Evolutionary conservation across 1,140 invertebrate genomes (phyloP), one percentile per base, ranked within the genome.

Genomic region (Megathymus violae): DNA sequence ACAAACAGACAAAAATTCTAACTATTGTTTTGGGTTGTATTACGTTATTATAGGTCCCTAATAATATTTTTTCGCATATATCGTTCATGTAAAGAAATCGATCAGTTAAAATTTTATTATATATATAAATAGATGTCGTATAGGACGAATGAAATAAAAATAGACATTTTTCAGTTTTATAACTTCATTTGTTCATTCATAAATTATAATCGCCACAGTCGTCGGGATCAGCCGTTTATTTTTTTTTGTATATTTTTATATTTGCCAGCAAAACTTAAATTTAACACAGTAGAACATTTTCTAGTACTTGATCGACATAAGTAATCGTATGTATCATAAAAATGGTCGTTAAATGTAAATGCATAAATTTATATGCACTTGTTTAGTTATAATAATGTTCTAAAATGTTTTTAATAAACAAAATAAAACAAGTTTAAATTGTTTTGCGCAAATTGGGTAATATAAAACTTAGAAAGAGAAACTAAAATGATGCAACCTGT

Each of bases 191-290:
- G 40, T n/a, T 40, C 52, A 27, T 51, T 51, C 50, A 50, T 56
- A 56, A 72, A 67, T 68, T 56, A 69, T 63, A 60, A 67, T 75
- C 38, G 81, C 81, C 74, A 47, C 64, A 62, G 82, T 85, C 81
- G 80, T 84, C 66, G 77, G 71, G 74, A 72, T 85, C 85, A 48
- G 71, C 71, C 59, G 41, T 71, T 69, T 65, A 31, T 36, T 64
- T 67, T 83, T 84, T 85, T 82, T 75, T 68, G 48, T 59, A 25
- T 61, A 65, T 78, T 73, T 74, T 73, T 64, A 62, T 47, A 48
- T 56, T 50, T 76, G 63, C 64, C 70, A 70, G 47, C 14, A 63
- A 40, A 34, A 56, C 56, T 71, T 74, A 74, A 75, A 77, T 68
- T 69, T 47, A 50, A 48, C 44, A 46, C 47, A 60, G 59, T 67